Evolutionary conservation across 1,140 invertebrate species (phyloP).

Genomic region (Catajapyx aquilonaris): DNA sequence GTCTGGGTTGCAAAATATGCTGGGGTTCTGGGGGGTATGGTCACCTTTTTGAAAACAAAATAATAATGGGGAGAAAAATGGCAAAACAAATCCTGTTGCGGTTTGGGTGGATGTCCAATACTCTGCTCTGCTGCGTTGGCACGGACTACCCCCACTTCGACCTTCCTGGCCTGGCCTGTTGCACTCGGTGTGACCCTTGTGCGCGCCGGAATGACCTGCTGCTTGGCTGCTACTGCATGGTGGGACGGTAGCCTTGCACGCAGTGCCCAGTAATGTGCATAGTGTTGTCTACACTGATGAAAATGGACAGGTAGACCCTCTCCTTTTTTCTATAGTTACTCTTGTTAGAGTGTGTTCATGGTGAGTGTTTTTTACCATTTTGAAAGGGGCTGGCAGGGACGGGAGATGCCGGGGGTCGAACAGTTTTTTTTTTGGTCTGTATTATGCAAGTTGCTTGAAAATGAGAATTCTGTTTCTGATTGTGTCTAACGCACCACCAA

Average conservation of each 20-base stretch:
- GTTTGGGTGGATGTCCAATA: neutral
- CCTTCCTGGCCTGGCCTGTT: neutral
- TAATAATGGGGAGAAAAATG: no score
- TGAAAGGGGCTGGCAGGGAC: neutral
- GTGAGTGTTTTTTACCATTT: neutral
- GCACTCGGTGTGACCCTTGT: neutral
- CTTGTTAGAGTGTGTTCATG: neutral
- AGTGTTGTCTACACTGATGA: constrained; percentile 88
- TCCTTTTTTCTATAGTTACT: neutral
- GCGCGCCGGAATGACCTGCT: no score
- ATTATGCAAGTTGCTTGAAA: neutral
- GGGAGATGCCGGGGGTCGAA: neutral
- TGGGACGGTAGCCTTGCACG: constrained; percentile 19
- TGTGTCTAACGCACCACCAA: no score
- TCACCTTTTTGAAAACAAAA: no score
- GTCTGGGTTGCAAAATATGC: no score
- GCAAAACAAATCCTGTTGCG: neutral
- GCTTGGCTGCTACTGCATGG: constrained; percentile 20
- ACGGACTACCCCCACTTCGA: neutral
- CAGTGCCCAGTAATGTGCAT: constrained; percentile 63
- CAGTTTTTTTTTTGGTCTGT: neutral
- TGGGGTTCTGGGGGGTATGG: no score
- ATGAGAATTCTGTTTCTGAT: neutral
- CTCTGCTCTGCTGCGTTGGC: neutral
- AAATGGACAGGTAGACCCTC: constrained; percentile 56